Evolutionary conservation across 2,797 vertebrate genomes (phyloP).

Genomic region (Anguilla marmorata): DNA sequence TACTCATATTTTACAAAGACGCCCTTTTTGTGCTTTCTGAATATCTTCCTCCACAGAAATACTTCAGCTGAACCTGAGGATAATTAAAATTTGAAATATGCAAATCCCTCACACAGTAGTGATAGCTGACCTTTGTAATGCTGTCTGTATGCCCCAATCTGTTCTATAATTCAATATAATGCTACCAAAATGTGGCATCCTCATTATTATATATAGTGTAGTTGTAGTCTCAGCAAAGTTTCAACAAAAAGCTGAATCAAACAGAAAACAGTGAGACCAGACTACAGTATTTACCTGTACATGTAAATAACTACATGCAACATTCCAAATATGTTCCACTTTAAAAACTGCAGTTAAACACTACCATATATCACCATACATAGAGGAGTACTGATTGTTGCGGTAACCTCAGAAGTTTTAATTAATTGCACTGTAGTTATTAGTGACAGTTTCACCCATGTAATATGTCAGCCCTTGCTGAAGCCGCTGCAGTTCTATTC

Average conservation of each 20-base stretch:
- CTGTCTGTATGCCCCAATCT: not conserved
- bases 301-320: not conserved
- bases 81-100: not conserved
- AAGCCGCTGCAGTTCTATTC: not conserved
- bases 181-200: not conserved
- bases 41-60: not conserved
- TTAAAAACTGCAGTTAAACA: not conserved
- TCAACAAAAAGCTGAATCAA: too few relatives aligned
- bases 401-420: not conserved
- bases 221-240: too few relatives aligned
- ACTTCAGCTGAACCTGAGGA: not conserved
- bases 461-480: not conserved
- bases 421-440: not conserved
- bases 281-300: not conserved
- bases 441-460: not conserved
- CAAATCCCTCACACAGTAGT: not conserved
- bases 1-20: not conserved
- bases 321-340: not conserved
- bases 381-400: not conserved
- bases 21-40: not conserved
- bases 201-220: not conserved
- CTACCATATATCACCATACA: not conserved
- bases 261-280: not conserved
- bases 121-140: not conserved
- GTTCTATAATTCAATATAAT: not conserved